Conservation (phyloP, 2,113 vertebrate genomes). For the Syrmaticus mikado region DNA sequence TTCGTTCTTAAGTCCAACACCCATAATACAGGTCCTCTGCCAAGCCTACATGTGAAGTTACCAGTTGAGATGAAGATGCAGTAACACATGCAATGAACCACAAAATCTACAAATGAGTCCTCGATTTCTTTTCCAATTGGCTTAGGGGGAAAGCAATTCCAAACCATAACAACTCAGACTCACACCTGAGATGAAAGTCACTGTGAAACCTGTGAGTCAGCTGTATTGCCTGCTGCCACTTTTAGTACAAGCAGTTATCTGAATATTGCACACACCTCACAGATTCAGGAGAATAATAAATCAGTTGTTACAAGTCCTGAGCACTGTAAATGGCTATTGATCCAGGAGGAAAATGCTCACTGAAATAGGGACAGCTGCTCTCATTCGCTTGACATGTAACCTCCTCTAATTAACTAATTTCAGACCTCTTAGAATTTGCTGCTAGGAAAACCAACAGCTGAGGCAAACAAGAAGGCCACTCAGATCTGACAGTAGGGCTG, state of each 20-base stretch:
- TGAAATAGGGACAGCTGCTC: constrained; percentile 58
- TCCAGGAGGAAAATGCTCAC: constrained; percentile 4
- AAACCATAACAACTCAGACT: not conserved
- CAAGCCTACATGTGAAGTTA: not conserved
- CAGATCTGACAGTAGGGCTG: not conserved
- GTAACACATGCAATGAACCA: not conserved
- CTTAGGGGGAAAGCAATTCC: not conserved
- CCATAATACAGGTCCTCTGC: not conserved
- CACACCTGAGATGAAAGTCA: not conserved
- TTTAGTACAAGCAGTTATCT: not conserved
- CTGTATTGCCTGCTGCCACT: not conserved
- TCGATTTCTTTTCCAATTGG: not conserved
- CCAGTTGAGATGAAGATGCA: not conserved
- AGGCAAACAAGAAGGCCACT: constrained; percentile 62
- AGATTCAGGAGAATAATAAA: not conserved
- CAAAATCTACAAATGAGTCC: accelerated
- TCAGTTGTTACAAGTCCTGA: not conserved
- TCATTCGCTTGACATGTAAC: constrained; percentile 14
- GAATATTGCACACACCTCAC: not conserved
- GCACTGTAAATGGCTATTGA: not conserved
- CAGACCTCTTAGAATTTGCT: constrained; percentile 63
- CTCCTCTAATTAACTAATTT: constrained; percentile 68
- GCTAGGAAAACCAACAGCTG: constrained; percentile 67
- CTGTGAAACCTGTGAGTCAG: not conserved
- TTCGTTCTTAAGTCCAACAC: not conserved